Evolutionary conservation across 2,888 invertebrate species (phyloP).

Genomic region (Rosalia funebris): DNA sequence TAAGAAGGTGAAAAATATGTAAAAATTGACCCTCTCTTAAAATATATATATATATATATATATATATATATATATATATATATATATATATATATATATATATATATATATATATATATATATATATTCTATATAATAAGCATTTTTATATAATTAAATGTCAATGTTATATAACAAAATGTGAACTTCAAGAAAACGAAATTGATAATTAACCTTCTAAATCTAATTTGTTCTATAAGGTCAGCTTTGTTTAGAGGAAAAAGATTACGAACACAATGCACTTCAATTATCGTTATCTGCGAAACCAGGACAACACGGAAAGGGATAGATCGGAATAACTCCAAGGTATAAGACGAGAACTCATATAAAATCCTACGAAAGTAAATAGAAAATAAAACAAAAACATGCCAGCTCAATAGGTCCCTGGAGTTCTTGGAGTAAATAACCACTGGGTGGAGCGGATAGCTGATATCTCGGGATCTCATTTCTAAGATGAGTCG

Average conservation of each 20-base stretch:
- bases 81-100: no score
- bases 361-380: conserved; percentile 56
- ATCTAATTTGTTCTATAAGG: conserved; percentile 14
- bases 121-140: no score
- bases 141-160: no score
- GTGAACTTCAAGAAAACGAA: neutral
- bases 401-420: conserved; percentile 54
- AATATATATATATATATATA: no score
- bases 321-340: conserved; percentile 44
- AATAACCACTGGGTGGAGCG: conserved; percentile 49
- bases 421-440: conserved; percentile 53
- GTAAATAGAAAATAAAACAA: conserved; percentile 61
- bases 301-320: conserved; percentile 19
- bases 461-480: conserved; percentile 44
- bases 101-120: no score
- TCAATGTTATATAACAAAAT: no score
- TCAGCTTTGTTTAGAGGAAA: conserved; percentile 10
- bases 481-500: conserved; percentile 53
- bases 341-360: conserved; percentile 47
- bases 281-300: conserved; percentile 28
- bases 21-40: no score
- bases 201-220: neutral
- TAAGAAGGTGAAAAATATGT: no score
- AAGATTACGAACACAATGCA: conserved; percentile 23
- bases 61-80: no score